A percentile compares a stretch with the other conserved stretches of the same genome.
Evolutionary conservation across 2,888 invertebrate genomes (phyloP).

Genomic region (Calephelis perditalis): DNA sequence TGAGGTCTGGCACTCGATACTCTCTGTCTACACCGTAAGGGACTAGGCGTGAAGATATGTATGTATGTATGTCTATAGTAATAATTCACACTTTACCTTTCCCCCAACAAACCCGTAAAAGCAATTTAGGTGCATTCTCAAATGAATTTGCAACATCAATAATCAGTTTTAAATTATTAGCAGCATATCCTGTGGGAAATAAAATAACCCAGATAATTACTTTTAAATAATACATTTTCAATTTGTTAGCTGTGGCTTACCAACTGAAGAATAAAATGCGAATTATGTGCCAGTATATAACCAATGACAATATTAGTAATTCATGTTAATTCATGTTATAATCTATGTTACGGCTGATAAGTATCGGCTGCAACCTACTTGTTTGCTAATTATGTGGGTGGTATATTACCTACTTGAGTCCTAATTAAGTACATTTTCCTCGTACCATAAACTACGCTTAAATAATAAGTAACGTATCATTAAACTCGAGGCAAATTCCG

Average conservation of each 20-base stretch:
- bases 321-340: conserved; percentile 7
- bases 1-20: neutral
- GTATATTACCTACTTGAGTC: neutral
- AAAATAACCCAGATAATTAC: neutral
- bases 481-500: too few relatives aligned
- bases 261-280: too few relatives aligned
- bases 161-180: neutral
- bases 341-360: neutral
- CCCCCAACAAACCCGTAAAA: conserved; percentile 1
- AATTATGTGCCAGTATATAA: too few relatives aligned
- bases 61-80: too few relatives aligned
- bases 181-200: neutral
- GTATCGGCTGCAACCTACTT: conserved; percentile 8
- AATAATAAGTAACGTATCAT: too few relatives aligned
- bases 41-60: too few relatives aligned
- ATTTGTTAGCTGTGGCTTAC: too few relatives aligned
- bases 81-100: neutral
- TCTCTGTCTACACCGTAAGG: too few relatives aligned
- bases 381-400: conserved; percentile 9
- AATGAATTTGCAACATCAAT: neutral
- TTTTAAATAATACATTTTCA: neutral
- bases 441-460: too few relatives aligned
- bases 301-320: neutral
- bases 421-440: too few relatives aligned
- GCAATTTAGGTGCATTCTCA: neutral